Evolutionary conservation across 2,888 invertebrate species (phyloP).

Genomic region (Chrysolina americana): DNA sequence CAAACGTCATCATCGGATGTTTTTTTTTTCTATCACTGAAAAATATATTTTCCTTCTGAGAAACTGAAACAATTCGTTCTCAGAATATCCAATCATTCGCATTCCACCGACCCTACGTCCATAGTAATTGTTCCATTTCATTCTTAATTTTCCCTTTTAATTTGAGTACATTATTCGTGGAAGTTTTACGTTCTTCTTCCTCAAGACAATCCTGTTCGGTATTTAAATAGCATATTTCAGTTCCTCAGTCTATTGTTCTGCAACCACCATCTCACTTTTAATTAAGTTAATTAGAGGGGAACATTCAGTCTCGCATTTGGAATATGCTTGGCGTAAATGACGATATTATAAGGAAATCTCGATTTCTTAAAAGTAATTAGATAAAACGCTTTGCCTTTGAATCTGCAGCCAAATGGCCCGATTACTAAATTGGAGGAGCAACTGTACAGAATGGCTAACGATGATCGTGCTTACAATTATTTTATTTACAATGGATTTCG

Average conservation of each 20-base stretch:
- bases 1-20: no score
- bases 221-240: constrained; percentile 47
- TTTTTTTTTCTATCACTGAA: no score
- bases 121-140: not conserved
- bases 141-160: constrained; percentile 10
- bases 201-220: constrained; percentile 30
- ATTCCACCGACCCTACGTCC: not conserved
- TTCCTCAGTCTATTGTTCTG: constrained; percentile 44
- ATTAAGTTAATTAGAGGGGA: constrained; percentile 49
- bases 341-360: constrained; percentile 49
- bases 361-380: constrained; percentile 51
- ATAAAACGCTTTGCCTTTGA: constrained; percentile 47
- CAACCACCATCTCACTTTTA: constrained; percentile 48
- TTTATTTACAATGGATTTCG: not conserved
- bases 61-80: no score
- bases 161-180: constrained; percentile 6
- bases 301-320: constrained; percentile 41
- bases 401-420: constrained; percentile 41
- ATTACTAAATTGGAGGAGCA: constrained; percentile 41
- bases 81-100: no score
- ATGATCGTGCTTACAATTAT: constrained; percentile 32
- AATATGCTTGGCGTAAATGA: constrained; percentile 47
- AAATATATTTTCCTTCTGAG: no score
- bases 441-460: constrained; percentile 42
- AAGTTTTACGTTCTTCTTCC: constrained; percentile 23